Conservation (phyloP, 1,140 invertebrate genomes). For the Bombus impatiens region DNA sequence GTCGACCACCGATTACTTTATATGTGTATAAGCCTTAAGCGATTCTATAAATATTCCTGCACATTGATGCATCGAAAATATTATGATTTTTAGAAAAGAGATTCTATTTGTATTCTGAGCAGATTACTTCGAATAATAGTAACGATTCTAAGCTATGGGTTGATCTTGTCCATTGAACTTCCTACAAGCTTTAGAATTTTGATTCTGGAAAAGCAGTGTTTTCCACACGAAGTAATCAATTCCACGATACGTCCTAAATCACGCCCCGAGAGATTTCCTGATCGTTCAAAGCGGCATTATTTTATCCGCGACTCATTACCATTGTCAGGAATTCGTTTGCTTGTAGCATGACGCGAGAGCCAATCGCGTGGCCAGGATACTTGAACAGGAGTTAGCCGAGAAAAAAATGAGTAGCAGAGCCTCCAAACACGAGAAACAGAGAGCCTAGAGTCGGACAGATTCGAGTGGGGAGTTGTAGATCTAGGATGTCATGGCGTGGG, state of each 20-base stretch:
- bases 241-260: not conserved
- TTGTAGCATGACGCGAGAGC: not conserved
- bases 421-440: slow-evolving; percentile 46
- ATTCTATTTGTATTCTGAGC: not conserved
- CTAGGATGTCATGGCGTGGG: slow-evolving; percentile 81
- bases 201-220: no score
- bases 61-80: no score
- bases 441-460: slow-evolving; percentile 22
- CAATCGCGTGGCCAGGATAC: slow-evolving; percentile 20
- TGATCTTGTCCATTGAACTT: not conserved
- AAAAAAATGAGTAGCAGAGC: slow-evolving; percentile 59
- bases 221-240: not conserved
- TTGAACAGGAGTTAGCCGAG: slow-evolving; percentile 12
- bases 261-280: slow-evolving; percentile 5
- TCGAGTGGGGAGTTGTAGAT: slow-evolving; percentile 58
- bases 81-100: no score
- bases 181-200: no score
- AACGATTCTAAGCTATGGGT: not conserved
- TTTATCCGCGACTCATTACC: slow-evolving; percentile 47
- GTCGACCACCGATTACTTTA: not conserved
- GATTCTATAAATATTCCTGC: not conserved
- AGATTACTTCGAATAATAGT: not conserved
- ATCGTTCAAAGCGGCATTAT: not conserved
- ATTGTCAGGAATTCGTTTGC: slow-evolving; percentile 53
- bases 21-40: no score